phyloP scores from a whole-genome alignment of 1,140 invertebrate species.

The Megathymus violae region DNA sequence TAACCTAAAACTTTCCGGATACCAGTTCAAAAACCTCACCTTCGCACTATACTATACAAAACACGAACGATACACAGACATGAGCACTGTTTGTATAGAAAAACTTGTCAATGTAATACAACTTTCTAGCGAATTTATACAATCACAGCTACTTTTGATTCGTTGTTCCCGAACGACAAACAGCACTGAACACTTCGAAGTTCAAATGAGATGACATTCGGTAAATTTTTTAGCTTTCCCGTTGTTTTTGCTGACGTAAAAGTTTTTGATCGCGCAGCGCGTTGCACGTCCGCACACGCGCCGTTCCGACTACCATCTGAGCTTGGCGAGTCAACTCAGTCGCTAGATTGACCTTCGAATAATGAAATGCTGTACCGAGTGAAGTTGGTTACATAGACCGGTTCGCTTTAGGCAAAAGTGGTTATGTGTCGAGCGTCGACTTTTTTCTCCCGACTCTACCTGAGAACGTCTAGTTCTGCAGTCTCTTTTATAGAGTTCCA shows the following conservation, averaged over 20 bases:
- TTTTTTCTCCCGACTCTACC: slow-evolving; percentile 43
- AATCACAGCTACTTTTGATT: neutral
- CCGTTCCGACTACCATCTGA: slow-evolving; percentile 44
- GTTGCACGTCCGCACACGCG: slow-evolving; percentile 38
- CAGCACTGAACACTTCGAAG: slow-evolving; percentile 25
- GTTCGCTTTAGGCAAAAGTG: slow-evolving; percentile 70
- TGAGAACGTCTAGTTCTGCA: slow-evolving; percentile 33
- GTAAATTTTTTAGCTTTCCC: slow-evolving; percentile 28
- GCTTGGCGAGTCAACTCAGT: slow-evolving; percentile 36
- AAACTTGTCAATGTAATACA: slow-evolving; percentile 21
- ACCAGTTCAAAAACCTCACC: slow-evolving; percentile 56
- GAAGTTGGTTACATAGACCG: slow-evolving; percentile 63
- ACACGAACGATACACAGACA: slow-evolving; percentile 43
- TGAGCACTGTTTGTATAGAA: slow-evolving; percentile 38
- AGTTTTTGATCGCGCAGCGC: slow-evolving; percentile 40
- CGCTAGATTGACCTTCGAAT: slow-evolving; percentile 60
- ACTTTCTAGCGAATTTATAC: slow-evolving; percentile 19
- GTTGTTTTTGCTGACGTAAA: slow-evolving; percentile 46
- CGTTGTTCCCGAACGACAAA: slow-evolving; percentile 2
- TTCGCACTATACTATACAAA: slow-evolving; percentile 49
- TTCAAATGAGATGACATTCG: slow-evolving; percentile 9
- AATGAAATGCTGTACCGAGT: slow-evolving; percentile 60
- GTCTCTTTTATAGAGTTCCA: slow-evolving; percentile 16
- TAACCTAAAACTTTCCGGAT: slow-evolving; percentile 50
- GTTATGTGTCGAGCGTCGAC: slow-evolving; percentile 45